Conservation (phyloP, 2,113 vertebrate species). For the Myrmecophaga tridactyla region DNA sequence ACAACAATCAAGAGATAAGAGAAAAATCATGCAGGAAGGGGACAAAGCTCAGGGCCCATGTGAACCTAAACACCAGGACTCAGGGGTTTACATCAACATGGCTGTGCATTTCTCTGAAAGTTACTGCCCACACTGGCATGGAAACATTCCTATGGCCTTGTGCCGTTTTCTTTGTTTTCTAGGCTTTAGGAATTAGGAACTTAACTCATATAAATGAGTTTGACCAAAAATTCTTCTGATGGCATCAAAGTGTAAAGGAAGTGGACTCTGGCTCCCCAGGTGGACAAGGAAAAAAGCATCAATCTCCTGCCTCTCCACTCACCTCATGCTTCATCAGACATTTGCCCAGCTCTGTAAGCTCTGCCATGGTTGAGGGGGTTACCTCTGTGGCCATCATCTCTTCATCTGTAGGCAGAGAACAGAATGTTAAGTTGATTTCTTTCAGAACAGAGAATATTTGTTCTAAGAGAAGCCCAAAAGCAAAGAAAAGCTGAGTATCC, state of each 20-base stretch:
- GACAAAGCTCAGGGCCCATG: not conserved
- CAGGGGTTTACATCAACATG: not conserved
- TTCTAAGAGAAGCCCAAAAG: not conserved
- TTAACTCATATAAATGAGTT: not conserved
- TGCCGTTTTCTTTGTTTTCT: not conserved
- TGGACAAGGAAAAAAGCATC: not conserved
- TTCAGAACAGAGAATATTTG: not conserved
- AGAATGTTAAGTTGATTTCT: not conserved
- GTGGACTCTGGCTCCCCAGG: not conserved
- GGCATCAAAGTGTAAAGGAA: not conserved
- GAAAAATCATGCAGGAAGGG: not conserved
- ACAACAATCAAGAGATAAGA: not conserved
- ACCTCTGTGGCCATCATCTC: slow-evolving; percentile 93
- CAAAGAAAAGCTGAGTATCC: not conserved
- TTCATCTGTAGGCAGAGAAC: slow-evolving; percentile 86
- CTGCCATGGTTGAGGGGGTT: slow-evolving; percentile 81
- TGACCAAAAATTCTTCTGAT: not conserved
- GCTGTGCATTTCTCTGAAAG: not conserved
- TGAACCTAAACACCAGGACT: not conserved
- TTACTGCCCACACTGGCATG: not conserved
- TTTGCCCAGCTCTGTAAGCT: slow-evolving; percentile 95
- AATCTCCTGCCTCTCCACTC: not conserved
- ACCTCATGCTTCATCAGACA: slow-evolving; percentile 94
- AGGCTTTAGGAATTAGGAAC: not conserved
- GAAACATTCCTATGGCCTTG: not conserved